These are phyloP conservation scores for Pseudomyrmex cubaensis DNA, from an alignment of 1,140 invertebrate genomes.

Conservation along the genomic window DNA sequence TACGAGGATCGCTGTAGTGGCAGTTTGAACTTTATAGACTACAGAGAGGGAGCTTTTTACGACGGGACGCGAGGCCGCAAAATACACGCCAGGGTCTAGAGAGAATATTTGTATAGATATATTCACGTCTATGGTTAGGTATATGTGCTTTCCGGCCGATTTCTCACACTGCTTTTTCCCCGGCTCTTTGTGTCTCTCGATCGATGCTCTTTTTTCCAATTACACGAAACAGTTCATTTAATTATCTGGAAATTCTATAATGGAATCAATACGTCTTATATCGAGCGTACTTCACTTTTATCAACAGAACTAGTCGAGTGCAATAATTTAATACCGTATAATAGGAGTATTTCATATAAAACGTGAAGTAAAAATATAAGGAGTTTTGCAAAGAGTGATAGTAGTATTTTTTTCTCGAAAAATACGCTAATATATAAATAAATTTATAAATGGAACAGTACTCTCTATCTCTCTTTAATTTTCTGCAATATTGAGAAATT, in stretches of 20 bases:
- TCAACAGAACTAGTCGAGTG: neutral
- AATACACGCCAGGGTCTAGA: constrained; percentile 40
- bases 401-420: no score
- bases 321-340: constrained; percentile 5
- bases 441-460: neutral
- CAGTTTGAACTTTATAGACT: constrained; percentile 56
- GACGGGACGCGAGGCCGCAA: constrained; percentile 1
- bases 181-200: neutral
- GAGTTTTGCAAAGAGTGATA: no score
- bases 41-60: constrained; percentile 44
- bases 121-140: constrained; percentile 19
- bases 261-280: neutral
- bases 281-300: neutral
- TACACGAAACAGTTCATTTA: constrained; percentile 18
- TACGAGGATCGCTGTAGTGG: constrained; percentile 55
- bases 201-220: neutral
- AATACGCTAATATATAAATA: neutral
- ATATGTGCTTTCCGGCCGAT: neutral
- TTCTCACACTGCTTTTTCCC: neutral
- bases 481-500: neutral
- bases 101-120: constrained; percentile 50
- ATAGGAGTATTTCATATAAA: no score
- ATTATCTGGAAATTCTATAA: neutral
- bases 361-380: no score
- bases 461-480: neutral